Evolutionary conservation across 1,140 invertebrate species (phyloP), one percentile per base, ranked within the genome.

Genomic region (Aphis gossypii): DNA sequence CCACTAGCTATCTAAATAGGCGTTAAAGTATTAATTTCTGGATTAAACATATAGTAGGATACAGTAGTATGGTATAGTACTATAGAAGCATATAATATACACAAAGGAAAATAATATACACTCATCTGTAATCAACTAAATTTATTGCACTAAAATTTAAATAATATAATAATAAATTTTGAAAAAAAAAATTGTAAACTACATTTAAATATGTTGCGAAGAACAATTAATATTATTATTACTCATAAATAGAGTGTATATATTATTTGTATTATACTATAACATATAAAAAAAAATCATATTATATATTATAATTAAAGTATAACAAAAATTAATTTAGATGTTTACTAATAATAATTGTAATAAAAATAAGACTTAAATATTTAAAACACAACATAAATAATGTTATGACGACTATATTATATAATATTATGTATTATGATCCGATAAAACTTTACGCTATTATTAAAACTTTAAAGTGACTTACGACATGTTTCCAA

Each of bases 351-450:
- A 87, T 48, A 35, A 51, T 48, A 20, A 18, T 23, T 35, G 51
- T 88, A 88, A 88, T 51, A 54, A 88, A 51, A 88, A 51, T 88
- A 88, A 88, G 86, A 88, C 86, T 88, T 88, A 88, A 88, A 51
- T 20, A 21, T 54, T 51, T 51, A 88, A 88, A 88, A 88, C 46
- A 88, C 23, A 51, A 88, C n/a, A 88, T 30, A 87, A 11, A 35
- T 51, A n/a, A n/a, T 51, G 30, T 35, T 35, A 54, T 44, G 14
- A 88, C 2, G n/a, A 87, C 86, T 88, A 9, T 60, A 60, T 25
- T 60, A 68, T 68, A 30, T 60, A 23, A 56, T 56, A 14, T 14
- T 68, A 60, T 60, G 25, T 30, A 20, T 87, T 48, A 48, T 87
- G 44, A 87, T 87, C 84, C 8, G 46, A 88, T 88, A 88, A 48